These are phyloP conservation scores for Proteles cristata DNA, from an alignment of 2,113 vertebrate species.

Conservation along the genomic window DNA sequence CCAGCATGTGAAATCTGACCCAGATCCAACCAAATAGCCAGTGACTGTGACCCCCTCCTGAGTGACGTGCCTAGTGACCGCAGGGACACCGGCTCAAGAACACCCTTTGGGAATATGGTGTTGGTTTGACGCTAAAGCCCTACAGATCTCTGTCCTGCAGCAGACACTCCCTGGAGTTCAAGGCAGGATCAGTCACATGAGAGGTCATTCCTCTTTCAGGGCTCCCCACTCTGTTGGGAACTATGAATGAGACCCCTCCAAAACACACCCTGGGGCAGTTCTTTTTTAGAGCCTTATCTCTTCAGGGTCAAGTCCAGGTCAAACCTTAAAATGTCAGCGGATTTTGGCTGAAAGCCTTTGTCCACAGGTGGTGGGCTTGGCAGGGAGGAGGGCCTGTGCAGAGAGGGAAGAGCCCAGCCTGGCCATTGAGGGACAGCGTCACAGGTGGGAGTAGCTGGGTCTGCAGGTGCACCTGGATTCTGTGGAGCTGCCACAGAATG, in stretches of 20 bases:
- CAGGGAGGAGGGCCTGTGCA: fast-evolving
- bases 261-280: background rate
- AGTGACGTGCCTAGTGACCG: background rate
- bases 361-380: too few relatives aligned
- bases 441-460: too few relatives aligned
- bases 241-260: background rate
- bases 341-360: background rate
- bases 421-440: background rate
- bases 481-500: background rate
- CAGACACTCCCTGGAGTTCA: background rate
- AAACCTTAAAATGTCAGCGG: background rate
- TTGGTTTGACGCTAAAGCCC: background rate
- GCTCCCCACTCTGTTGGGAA: background rate
- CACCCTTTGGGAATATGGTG: background rate
- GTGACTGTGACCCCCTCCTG: background rate
- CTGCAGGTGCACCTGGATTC: background rate
- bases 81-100: background rate
- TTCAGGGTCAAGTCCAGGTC: background rate
- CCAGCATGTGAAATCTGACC: slow-evolving; percentile 5
- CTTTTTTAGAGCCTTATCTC: background rate
- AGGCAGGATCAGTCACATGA: background rate
- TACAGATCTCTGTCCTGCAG: background rate
- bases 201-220: background rate
- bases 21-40: background rate
- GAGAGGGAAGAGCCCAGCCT: background rate